Base-by-base conservation (phyloP, 2,113 vertebrate species). In the Myxocyprinus asiaticus region DNA sequence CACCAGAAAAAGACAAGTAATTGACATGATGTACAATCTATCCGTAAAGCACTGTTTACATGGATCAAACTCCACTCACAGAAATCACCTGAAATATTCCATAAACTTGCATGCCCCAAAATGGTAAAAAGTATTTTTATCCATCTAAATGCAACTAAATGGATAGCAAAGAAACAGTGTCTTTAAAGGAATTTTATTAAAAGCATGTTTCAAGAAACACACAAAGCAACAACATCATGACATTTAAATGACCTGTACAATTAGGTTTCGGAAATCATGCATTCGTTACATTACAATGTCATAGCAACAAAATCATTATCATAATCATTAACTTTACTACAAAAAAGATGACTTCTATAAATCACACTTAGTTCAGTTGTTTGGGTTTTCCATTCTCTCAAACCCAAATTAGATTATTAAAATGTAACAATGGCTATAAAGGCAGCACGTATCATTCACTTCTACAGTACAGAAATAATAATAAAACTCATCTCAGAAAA, bases 241-340 rank as follows among this genome's bases (percentile, higher is more conserved):
- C 69, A 85, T 82, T 83, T 87, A 90, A 88, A 89, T 90, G 81
- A 90, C 85, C 87, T 92, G 89, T 91, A 92, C 91, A 93, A 91
- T 90, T 88, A 88, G 86, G 86, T 75, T 88, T 89, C 84, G 81
- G 81, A 87, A 90, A 91, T 91, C 92, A 94, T 93, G 91, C 93
- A 90, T 91, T 88, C 85, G 85, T 89, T 90, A 93, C 90, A 91
- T 87, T 88, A 91, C 87, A 90, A 88, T 76, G 81, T 87, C 75
- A 67, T 81, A 78, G 79, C 83, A 79, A 84, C 84, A 83, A 81
- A 53, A 17, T 84, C 77, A 85, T 81, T 33, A 84, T 85, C 82
- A 83, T 48, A 15, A 70, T 76, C 88, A 89, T 86, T 78, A 81
- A 88, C 84, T 89, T 79, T 85, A 87, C 84, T 87, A 90, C 89